These are phyloP conservation scores for Eurystomus gularis DNA, from an alignment of 2,113 vertebrate species.

Conservation along the genomic window DNA sequence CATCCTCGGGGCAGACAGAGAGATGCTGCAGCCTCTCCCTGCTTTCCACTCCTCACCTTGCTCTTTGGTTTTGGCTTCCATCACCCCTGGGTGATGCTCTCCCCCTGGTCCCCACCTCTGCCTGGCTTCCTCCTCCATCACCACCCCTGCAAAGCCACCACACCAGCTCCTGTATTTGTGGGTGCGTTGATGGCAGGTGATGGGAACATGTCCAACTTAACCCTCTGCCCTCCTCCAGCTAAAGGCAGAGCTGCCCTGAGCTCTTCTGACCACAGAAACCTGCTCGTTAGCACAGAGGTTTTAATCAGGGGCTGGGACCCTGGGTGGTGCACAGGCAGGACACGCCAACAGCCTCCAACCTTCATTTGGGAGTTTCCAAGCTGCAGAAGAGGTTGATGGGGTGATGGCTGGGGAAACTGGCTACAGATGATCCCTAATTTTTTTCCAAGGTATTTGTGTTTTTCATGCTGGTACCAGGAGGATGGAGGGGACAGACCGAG, in stretches of 20 bases:
- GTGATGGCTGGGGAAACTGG: neutral
- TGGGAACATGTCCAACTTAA: neutral
- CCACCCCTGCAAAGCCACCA: neutral
- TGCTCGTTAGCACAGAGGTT: neutral
- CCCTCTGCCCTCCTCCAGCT: neutral
- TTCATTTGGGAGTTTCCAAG: neutral
- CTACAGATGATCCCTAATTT: rapidly evolving
- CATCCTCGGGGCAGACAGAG: neutral
- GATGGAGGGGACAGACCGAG: neutral
- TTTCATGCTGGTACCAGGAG: neutral
- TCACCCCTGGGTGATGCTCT: rapidly evolving
- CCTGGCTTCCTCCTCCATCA: too few species aligned
- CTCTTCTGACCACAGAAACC: neutral
- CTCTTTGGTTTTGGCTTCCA: rapidly evolving
- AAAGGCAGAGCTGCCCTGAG: neutral
- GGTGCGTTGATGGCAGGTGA: rapidly evolving
- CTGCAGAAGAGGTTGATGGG: rapidly evolving
- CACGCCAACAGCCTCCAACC: rapidly evolving
- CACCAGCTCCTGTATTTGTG: neutral
- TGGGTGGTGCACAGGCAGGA: neutral
- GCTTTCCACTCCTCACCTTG: neutral
- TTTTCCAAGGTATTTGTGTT: neutral
- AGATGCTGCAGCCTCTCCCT: neutral
- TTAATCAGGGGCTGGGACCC: neutral
- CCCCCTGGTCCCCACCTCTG: neutral